Base-by-base conservation (phyloP, 2,888 invertebrate genomes). In the Chrysopilus asiliformis region DNA sequence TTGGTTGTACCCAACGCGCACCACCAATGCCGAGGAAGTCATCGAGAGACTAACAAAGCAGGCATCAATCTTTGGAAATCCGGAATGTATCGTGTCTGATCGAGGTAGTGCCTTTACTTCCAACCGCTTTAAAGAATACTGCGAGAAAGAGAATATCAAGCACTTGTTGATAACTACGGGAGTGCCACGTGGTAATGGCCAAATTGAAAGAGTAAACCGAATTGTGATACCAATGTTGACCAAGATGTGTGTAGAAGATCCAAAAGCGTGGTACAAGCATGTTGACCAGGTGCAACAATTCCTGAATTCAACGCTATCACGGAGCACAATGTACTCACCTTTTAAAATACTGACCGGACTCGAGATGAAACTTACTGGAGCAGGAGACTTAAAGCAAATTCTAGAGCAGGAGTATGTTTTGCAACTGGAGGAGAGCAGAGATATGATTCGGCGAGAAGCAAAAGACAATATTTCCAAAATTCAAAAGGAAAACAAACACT, bases 181-280 rank as follows among this genome's bases (percentile, higher is more conserved):
- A 8, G 36, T 57, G 4, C 54, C 59, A 12, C 28, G 56, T 26
- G 51, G 51, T 4, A 58, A 58, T 38, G 56, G 56, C 1, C 58
- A 59, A 36, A 51, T 50, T 0, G 53, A 58, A 27, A 40, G 53
- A 4, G 39, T 53, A 1, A 52, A 58, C 39, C 34, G 46, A 10
- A 51, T 43, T 3, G 45, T 58, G 3, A 53, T 56, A 33, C 42
- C 56, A 2, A 38, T 55, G 5, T 24, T 58, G 4, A 48, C 54
- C 2, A 58, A 59, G 34, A 20, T 61, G 7, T 43, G 51, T 5
- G 37, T 52, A 2, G 48, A 50, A 8, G 45, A 55, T 12, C 52
- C 52, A 1, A 39, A 40, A 4, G 45, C 51, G 18, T 57, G 53
- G 53, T 51, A 49, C 34, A 48, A 45, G 40, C 16, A 41, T 31